These are phyloP conservation scores for Diadegma fenestrale DNA, from an alignment of 2,888 invertebrate species.

Conservation along the genomic window DNA sequence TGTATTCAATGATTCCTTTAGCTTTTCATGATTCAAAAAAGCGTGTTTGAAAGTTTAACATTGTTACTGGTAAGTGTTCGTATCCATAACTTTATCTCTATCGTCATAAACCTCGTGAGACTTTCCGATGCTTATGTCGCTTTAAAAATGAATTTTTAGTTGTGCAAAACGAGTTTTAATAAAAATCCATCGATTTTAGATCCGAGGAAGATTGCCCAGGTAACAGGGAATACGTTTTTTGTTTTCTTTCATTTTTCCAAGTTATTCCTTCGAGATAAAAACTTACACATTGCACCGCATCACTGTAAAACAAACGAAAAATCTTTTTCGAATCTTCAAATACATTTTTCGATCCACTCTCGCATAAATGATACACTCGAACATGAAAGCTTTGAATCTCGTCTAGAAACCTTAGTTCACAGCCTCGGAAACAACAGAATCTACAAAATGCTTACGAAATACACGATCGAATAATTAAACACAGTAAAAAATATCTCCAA, in stretches of 20 bases:
- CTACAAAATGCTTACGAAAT: not conserved
- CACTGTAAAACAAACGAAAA: conserved; percentile 6
- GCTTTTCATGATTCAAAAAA: conserved; percentile 22
- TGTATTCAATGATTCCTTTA: conserved; percentile 17
- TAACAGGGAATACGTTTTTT: conserved; percentile 33
- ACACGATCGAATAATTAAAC: not conserved
- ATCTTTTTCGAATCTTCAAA: not conserved
- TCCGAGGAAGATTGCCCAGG: conserved; percentile 44
- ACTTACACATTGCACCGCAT: conserved; percentile 14
- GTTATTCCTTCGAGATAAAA: conserved; percentile 11
- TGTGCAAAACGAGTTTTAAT: conserved; percentile 31
- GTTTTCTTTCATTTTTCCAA: conserved; percentile 5
- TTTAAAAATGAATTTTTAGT: conserved; percentile 32
- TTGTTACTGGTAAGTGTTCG: conserved; percentile 62
- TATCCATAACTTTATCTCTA: conserved; percentile 46
- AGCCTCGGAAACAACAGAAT: not conserved
- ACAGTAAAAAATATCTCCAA: not conserved
- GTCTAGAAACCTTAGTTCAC: conserved; percentile 21
- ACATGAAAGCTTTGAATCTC: conserved; percentile 7
- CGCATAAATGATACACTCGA: not conserved
- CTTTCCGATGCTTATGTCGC: not conserved
- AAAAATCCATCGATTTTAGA: conserved; percentile 32
- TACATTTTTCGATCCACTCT: not conserved
- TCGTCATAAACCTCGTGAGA: conserved; percentile 25
- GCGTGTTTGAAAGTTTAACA: conserved; percentile 53